Base-by-base conservation (phyloP, 1,140 invertebrate species). In the Pogonomyrmex barbatus region DNA sequence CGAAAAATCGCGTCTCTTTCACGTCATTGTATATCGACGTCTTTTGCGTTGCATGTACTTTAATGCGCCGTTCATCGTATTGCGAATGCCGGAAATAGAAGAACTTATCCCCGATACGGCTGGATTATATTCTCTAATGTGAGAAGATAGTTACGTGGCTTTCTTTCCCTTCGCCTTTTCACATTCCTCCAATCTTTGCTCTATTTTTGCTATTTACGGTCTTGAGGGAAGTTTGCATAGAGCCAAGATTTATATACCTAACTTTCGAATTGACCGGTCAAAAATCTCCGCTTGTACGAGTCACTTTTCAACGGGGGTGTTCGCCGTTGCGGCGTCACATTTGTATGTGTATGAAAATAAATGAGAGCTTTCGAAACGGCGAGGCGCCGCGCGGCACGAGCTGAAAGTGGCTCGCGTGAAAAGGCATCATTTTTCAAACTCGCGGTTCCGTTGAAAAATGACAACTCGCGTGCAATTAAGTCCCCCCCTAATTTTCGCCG, bases 1-100 rank as follows among this genome's bases (percentile, higher is more conserved):
- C 77, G 45, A 68, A 79, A 79, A 79, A 52, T 79, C 77, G 4
- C 77, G 10, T 50, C 42, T 65, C 45, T 78, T 65, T 65, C 42
- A 47, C 4, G 30, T 79, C 62, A 30, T 9, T 8, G n/a, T 10
- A 9, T 17, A 17, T 62, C 10, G 62, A 79, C n/a, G 36, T 24
- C 12, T 65, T 78, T 78, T 10, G 10, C 10, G 62, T 52, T 67
- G 33, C n/a, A 42, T 42, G 30, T 62, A 63, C 47, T 81, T 81
- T 56, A 81, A 70, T 42, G 8, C 17, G 45, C 12, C 24, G 17
- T 56, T 30, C 14, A 14, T 63, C 58, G 6, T 45, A 33, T 77
- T 14, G 30, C 45, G 47, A 30, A 54, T 17, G 6, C 12, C n/a
- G 62, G 12, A 58, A 67, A 68, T 30, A 45, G n/a, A 10, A 68